Conservation (phyloP, 2,888 invertebrate genomes). For the Tachina grossa region DNA sequence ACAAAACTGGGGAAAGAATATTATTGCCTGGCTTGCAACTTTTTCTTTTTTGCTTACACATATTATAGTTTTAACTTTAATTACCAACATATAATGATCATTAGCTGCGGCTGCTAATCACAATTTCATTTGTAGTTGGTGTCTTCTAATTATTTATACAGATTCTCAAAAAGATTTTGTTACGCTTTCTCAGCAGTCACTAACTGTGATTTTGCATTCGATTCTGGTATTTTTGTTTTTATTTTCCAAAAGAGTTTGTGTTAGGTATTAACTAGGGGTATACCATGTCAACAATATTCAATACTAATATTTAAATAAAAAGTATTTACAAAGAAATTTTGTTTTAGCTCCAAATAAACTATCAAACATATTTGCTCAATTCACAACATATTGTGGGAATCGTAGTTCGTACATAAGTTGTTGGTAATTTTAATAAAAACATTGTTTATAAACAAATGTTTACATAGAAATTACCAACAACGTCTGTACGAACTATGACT, state of each 20-base stretch:
- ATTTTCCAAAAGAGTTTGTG: background rate
- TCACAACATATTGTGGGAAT: no score
- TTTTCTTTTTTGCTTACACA: conserved; percentile 35
- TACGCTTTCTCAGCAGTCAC: conserved; percentile 65
- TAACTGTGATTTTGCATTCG: conserved; percentile 25
- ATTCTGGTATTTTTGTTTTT: background rate
- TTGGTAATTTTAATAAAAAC: no score
- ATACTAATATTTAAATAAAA: background rate
- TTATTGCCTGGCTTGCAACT: conserved; percentile 50
- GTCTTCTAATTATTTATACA: conserved; percentile 60
- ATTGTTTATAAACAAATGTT: no score
- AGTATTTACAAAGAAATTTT: background rate
- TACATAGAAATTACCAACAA: no score
- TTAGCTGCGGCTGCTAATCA: conserved; percentile 5
- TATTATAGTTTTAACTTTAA: conserved; percentile 35
- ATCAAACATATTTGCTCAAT: no score
- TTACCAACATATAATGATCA: conserved; percentile 28
- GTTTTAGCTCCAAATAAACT: no score
- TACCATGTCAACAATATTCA: background rate
- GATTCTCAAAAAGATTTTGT: conserved; percentile 67
- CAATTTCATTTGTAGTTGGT: conserved; percentile 23
- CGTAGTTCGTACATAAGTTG: no score
- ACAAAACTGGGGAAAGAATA: conserved; percentile 6
- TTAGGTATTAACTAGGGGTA: background rate
- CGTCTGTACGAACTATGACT: no score